These are phyloP conservation scores for Calliphora vicina DNA, from an alignment of 1,140 invertebrate genomes.

Conservation along the genomic window DNA sequence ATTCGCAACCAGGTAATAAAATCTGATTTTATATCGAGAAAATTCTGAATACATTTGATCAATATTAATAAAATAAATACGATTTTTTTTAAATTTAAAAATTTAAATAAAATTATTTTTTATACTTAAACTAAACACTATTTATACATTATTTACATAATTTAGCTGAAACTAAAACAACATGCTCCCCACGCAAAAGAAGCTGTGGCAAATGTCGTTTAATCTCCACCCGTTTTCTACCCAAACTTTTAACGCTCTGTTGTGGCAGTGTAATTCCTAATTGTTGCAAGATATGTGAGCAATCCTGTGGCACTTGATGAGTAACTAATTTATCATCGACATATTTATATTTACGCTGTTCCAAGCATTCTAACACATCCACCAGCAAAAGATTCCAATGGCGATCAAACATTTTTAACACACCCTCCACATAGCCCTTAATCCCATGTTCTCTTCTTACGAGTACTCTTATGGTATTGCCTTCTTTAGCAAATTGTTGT, in stretches of 20 bases:
- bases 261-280: conserved; percentile 62
- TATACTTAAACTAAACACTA: too few relatives aligned
- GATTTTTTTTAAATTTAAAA: too few relatives aligned
- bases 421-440: conserved; percentile 81
- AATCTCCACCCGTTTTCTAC: conserved; percentile 73
- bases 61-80: too few relatives aligned
- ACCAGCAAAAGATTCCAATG: conserved; percentile 91
- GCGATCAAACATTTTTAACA: conserved; percentile 89
- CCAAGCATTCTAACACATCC: conserved; percentile 88
- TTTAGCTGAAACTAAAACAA: conserved; percentile 64
- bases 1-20: too few relatives aligned
- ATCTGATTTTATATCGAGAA: too few relatives aligned
- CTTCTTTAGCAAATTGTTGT: conserved; percentile 69
- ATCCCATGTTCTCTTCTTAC: conserved; percentile 72
- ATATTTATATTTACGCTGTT: conserved; percentile 66
- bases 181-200: conserved; percentile 85
- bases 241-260: conserved; percentile 66
- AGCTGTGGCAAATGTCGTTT: conserved; percentile 80
- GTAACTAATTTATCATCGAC: conserved; percentile 48
- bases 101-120: too few relatives aligned
- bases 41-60: too few relatives aligned
- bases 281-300: conserved; percentile 41
- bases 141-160: too few relatives aligned
- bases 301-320: conserved; percentile 36
- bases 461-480: conserved; percentile 72